phyloP scores from a whole-genome alignment of 2,797 vertebrate genomes.

The Acropternis orthonyx region DNA sequence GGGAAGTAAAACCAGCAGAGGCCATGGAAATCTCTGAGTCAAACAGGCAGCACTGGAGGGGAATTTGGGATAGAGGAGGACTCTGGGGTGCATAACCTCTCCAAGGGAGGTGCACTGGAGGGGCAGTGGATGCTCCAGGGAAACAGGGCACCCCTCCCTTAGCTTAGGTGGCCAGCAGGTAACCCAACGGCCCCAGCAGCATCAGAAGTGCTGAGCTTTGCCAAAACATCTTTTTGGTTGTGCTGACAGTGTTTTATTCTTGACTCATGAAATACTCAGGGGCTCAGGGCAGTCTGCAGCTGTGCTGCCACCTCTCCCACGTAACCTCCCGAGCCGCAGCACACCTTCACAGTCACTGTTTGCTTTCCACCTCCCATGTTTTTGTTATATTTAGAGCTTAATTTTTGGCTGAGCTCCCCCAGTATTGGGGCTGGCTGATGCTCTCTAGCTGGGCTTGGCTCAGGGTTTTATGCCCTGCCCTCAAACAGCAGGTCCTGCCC shows the following conservation, averaged over 20 bases:
- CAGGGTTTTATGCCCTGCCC: not conserved
- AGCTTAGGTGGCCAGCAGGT: not conserved
- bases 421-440: not conserved
- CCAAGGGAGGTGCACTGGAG: not conserved
- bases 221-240: not conserved
- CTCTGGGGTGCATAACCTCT: not conserved
- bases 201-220: not conserved
- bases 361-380: not conserved
- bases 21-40: not conserved
- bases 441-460: not conserved
- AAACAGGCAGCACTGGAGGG: not conserved
- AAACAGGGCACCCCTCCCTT: not conserved
- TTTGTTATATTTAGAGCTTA: not conserved
- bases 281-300: not conserved
- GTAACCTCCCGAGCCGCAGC: not conserved
- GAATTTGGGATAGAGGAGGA: not conserved
- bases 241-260: not conserved
- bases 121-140: not conserved
- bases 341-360: not conserved
- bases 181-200: not conserved
- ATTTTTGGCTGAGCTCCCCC: not conserved
- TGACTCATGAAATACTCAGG: accelerated
- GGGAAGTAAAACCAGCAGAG: not conserved
- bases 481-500: not conserved
- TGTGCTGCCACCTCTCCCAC: not conserved